Conservation (phyloP, 1,140 invertebrate genomes). For the Eueides isabella region DNA sequence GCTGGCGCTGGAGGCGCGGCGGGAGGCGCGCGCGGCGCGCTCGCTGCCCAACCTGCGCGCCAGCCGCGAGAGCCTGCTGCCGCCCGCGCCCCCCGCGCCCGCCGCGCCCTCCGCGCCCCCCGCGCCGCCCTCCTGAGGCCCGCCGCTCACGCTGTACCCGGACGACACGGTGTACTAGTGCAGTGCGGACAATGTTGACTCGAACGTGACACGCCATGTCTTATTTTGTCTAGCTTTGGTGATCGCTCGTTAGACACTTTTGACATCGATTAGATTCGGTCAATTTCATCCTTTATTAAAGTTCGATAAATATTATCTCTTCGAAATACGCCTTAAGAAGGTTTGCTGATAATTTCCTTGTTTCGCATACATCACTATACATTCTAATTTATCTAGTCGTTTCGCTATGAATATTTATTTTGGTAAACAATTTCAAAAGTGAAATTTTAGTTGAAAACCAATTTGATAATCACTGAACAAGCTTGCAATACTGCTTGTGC, state of each 20-base stretch:
- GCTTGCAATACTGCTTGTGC: background rate
- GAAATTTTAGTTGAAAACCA: background rate
- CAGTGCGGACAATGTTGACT: background rate
- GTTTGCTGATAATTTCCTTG: background rate
- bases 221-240: background rate
- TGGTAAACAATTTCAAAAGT: background rate
- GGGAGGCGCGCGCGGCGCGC: conserved; percentile 80
- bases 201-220: background rate
- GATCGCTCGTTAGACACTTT: no score
- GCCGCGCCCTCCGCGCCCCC: conserved; percentile 21
- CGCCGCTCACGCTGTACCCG: conserved; percentile 57
- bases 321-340: background rate
- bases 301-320: background rate
- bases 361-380: background rate
- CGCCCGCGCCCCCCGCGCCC: conserved; percentile 38
- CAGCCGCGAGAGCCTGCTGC: conserved; percentile 85
- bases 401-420: background rate
- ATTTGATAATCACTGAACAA: background rate
- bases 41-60: conserved; percentile 87
- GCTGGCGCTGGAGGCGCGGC: conserved; percentile 80
- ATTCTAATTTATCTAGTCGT: background rate
- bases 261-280: background rate
- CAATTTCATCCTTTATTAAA: background rate
- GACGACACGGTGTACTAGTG: conserved; percentile 72
- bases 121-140: conserved; percentile 50